Evolutionary conservation across 2,113 vertebrate genomes (phyloP), one percentile per base, ranked within the genome.

Genomic region (Passerina amoena): DNA sequence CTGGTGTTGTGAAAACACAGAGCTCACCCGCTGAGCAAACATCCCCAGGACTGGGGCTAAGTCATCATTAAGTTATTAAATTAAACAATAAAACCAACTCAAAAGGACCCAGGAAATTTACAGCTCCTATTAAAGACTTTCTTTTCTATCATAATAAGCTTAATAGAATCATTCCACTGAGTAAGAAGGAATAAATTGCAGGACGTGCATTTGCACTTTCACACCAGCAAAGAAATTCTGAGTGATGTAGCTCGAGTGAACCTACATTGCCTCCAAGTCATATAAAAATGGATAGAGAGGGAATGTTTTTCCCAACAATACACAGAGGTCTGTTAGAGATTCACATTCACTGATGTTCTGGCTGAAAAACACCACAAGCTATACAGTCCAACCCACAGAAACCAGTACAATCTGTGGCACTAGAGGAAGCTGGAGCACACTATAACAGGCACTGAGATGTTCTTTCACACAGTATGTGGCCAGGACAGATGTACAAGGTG

Each of bases 311-410:
- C 59, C 42, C 84, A 54, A 12, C 31, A 65, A 22, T 21, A 69
- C 16, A 33, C 4, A 44, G 30, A 69, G 27, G 14, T 76, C 44
- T 17, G 10, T 56, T n/a, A 79, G 45, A 38, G 68, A 54, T 33
- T 66, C 0, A 0, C 13, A 50, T 22, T 88, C 8, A 3, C 33
- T 63, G 47, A n/a, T 47, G 28, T n/a, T 88, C 48, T 14, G 51
- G 57, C 38, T 59, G 70, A 68, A 82, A 40, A 87, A 31, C 33
- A n/a, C 9, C 19, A 60, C 0, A 0, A 78, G n/a, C 31, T 53
- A 10, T 40, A 37, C 47, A n/a, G 38, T 28, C 33, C 63, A 63
- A 42, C 23, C 20, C 70, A 71, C 25, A 28, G 47, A 70, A 84
- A 83, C 10, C 40, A 50, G 44, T 21, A 30, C 9, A 56, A 5